These are phyloP conservation scores for Leptopilina boulardi DNA, from an alignment of 1,140 invertebrate genomes.

Conservation along the genomic window DNA sequence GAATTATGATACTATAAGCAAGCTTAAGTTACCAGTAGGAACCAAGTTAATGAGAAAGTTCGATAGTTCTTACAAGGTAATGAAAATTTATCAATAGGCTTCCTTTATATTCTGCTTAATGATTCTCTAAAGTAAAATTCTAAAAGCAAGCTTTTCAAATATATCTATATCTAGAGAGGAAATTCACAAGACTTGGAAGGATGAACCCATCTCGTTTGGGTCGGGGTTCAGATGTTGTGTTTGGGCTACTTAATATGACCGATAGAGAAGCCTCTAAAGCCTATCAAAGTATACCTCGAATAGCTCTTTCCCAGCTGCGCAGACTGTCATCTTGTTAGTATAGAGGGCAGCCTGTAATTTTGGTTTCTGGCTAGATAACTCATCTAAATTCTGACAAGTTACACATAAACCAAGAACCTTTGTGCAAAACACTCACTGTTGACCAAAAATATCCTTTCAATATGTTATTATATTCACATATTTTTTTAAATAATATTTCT, in stretches of 20 bases:
- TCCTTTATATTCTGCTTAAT: not conserved
- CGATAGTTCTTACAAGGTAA: conserved; percentile 23
- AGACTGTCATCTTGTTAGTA: conserved; percentile 28
- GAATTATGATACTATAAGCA: conserved; percentile 30
- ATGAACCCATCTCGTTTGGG: conserved; percentile 43
- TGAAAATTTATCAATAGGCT: not conserved
- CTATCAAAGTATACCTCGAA: conserved; percentile 61
- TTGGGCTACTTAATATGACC: conserved; percentile 64
- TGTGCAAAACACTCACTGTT: not conserved
- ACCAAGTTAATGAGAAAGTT: conserved; percentile 8
- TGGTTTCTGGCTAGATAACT: conserved; percentile 12
- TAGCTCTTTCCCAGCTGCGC: conserved; percentile 35
- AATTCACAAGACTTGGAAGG: conserved; percentile 45
- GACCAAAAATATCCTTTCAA: no score
- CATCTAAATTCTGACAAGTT: conserved; percentile 32
- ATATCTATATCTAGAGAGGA: conserved; percentile 32
- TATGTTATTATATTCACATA: no score
- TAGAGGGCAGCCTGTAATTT: conserved; percentile 7
- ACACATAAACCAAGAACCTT: not conserved
- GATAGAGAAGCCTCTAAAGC: conserved; percentile 58
- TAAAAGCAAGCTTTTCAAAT: conserved; percentile 47
- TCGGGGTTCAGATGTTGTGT: conserved; percentile 51
- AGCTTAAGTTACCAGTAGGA: conserved; percentile 7
- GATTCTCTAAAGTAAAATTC: conserved; percentile 46
- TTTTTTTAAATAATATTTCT: no score